Evolutionary conservation across 1,140 invertebrate genomes (phyloP).

Genomic region (Nasonia giraulti): DNA sequence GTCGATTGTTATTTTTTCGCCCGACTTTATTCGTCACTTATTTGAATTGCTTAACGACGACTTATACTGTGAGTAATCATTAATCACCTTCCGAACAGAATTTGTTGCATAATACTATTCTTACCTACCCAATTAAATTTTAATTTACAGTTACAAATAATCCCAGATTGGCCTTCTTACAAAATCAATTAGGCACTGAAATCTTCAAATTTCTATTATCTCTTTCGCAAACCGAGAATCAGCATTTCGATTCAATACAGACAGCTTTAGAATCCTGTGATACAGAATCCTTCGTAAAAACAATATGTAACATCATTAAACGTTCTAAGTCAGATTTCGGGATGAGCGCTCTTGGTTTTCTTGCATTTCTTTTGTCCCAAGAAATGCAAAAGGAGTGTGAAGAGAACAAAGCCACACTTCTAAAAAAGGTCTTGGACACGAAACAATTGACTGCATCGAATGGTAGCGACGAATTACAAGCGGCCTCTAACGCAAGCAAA

Average conservation of each 20-base stretch:
- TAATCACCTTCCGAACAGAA: constrained; percentile 10
- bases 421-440: constrained; percentile 59
- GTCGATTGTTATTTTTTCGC: constrained; percentile 68
- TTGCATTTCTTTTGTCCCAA: constrained; percentile 64
- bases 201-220: constrained; percentile 72
- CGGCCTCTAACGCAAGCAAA: neutral
- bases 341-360: constrained; percentile 63
- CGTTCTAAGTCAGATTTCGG: constrained; percentile 57
- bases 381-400: constrained; percentile 65
- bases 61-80: constrained; percentile 69
- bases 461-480: neutral
- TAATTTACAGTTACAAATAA: constrained; percentile 62
- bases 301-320: constrained; percentile 68
- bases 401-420: constrained; percentile 51
- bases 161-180: constrained; percentile 65
- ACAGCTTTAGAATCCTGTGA: constrained; percentile 64
- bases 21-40: constrained; percentile 70
- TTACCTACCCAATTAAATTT: neutral
- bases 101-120: neutral
- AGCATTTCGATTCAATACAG: constrained; percentile 66
- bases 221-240: constrained; percentile 64
- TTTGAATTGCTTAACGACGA: constrained; percentile 71
- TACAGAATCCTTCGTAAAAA: constrained; percentile 63
- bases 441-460: neutral
- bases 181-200: constrained; percentile 71